phyloP scores from a whole-genome alignment of 2,888 invertebrate genomes.

The Tolmerus cingulatus region DNA sequence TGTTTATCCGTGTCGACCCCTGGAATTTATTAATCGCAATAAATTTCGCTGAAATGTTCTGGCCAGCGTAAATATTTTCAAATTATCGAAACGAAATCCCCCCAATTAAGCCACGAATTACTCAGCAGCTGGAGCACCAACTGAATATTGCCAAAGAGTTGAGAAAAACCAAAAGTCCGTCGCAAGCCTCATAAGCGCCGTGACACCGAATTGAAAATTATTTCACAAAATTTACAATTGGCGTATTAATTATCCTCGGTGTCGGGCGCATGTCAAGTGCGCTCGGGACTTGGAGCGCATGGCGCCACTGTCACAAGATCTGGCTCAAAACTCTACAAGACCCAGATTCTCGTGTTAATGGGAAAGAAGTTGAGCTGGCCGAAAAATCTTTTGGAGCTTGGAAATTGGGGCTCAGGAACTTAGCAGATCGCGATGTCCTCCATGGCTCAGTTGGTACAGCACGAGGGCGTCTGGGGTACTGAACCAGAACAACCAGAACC shows the following conservation, averaged over 20 bases:
- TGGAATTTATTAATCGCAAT: background rate
- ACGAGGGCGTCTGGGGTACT: background rate
- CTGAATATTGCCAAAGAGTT: background rate
- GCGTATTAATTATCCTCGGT: slow-evolving; percentile 16
- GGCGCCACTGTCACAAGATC: background rate
- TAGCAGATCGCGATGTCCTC: background rate
- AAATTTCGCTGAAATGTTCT: background rate
- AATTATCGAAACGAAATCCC: background rate
- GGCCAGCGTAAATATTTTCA: background rate
- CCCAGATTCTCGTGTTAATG: background rate
- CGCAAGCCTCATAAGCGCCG: background rate
- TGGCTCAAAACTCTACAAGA: background rate
- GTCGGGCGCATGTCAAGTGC: slow-evolving; percentile 5
- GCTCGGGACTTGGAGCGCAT: background rate
- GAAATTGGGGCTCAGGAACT: background rate
- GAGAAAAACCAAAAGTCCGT: background rate
- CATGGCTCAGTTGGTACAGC: background rate
- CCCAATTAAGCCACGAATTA: background rate
- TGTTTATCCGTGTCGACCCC: background rate
- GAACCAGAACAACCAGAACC: background rate
- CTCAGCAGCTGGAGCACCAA: background rate
- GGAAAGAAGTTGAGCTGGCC: background rate
- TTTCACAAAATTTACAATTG: slow-evolving; percentile 19
- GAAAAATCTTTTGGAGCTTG: background rate
- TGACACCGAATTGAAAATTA: background rate